Evolutionary conservation across 2,113 vertebrate genomes (phyloP).

Genomic region (Puma concolor): DNA sequence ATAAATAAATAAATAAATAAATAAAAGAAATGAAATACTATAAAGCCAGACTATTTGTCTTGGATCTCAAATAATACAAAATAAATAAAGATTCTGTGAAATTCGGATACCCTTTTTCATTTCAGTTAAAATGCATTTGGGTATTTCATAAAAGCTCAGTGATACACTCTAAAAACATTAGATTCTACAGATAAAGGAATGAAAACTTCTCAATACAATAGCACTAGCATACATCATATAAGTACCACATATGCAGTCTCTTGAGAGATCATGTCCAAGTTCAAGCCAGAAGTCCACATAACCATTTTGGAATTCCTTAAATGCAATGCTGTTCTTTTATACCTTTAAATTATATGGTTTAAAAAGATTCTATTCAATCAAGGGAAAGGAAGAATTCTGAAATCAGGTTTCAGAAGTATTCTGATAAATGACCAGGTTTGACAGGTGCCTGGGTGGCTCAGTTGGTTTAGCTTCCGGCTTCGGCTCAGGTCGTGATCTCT

Average conservation of each 20-base stretch:
- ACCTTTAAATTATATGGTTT: conserved; percentile 28
- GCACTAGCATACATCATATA: conserved; percentile 46
- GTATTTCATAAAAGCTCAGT: conserved; percentile 59
- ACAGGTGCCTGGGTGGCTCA: not conserved
- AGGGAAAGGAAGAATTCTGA: conserved; percentile 43
- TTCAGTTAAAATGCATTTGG: conserved; percentile 42
- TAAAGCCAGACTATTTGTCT: conserved; percentile 33
- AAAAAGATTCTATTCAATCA: conserved; percentile 45
- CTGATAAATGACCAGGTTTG: conserved; percentile 31
- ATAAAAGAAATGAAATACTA: not conserved
- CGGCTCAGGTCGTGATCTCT: too few species aligned
- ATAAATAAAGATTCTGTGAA: conserved; percentile 11
- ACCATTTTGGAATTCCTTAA: conserved; percentile 37
- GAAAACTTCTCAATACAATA: conserved; percentile 46
- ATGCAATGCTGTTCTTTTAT: not conserved
- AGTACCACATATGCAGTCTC: not conserved
- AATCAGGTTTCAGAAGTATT: conserved; percentile 48
- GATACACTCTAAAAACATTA: conserved; percentile 21
- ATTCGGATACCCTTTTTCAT: conserved; percentile 37
- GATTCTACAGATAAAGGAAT: conserved; percentile 49
- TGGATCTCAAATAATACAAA: conserved; percentile 53
- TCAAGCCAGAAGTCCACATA: conserved; percentile 20
- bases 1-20: conserved; percentile 3
- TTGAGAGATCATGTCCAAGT: conserved; percentile 35
- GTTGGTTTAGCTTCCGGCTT: too few species aligned